Base-by-base conservation (phyloP, 2,797 vertebrate genomes). In the Pyrocephalus nanus region DNA sequence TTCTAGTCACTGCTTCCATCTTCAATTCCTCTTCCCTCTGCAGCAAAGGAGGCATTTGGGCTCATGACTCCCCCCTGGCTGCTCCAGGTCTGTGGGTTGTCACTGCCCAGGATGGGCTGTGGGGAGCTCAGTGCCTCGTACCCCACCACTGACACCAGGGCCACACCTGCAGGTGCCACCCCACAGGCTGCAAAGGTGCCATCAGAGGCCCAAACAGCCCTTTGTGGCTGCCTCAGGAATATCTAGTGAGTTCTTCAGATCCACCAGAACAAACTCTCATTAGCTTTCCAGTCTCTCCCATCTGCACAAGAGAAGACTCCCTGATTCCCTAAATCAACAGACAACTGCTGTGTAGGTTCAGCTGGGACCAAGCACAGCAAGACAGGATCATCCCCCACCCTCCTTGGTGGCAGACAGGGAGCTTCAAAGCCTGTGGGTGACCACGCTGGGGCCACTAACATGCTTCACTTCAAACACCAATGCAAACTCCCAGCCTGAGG, bases 401-500 rank as follows among this genome's bases (percentile, higher is more conserved):
- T 17, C 29, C 69, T 12, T 7, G 1, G 45, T 3, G 43, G 48
- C 77, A 85, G 7, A 47, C 3, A 7, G 8, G 61, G 43, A 86
- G 23, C 50, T 86, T 67, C 92, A 92, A 70, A 87, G 54, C 17
- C 55, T 30, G 21, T 0, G 1, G 55, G 43, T 82, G 76, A 77
- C 64, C 57, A 67, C 0, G 0, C 25, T 0, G 3, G 34, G 58
- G 20, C 54, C 0, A 2, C 50, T 80, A 64, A 27, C 51, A 25
- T 0, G 12, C 55, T 88, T 55, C 62, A 36, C 69, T 94, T 88
- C 91, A 88, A 85, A 84, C 6, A 3, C 42, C 69, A 91, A 29
- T 2, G 25, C 64, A 82, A 90, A 50, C 50, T 69, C 53, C 66
- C 61, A 70, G 84, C 92, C 87, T 75, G 92, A 87, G n/a, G 76